Conservation (phyloP, 2,888 invertebrate species). For the Selenia dentaria region DNA sequence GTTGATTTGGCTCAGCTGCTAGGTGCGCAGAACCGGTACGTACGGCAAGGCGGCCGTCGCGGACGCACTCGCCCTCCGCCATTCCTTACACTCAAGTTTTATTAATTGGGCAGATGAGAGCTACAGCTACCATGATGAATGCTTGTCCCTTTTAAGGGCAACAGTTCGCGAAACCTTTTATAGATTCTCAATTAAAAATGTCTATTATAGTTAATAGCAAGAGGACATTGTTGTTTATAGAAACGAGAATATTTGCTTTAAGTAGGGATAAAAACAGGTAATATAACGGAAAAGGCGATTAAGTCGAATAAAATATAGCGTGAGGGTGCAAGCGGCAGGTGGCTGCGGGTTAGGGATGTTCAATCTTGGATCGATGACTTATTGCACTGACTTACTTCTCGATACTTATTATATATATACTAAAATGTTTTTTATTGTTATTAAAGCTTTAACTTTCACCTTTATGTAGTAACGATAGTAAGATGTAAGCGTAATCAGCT, state of each 20-base stretch:
- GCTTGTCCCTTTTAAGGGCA: conserved; percentile 75
- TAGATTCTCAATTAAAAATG: conserved; percentile 84
- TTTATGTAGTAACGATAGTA: no score
- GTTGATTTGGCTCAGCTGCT: conserved; percentile 74
- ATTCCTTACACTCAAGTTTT: conserved; percentile 81
- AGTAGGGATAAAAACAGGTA: conserved; percentile 78
- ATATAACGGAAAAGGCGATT: conserved; percentile 84
- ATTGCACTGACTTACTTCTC: no score
- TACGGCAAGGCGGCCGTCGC: conserved; percentile 57
- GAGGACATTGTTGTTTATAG: conserved; percentile 72
- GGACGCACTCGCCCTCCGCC: conserved; percentile 67
- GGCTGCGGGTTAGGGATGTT: conserved; percentile 64
- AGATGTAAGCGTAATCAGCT: no score
- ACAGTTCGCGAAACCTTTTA: conserved; percentile 82
- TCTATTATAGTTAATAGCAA: conserved; percentile 82
- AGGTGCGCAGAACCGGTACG: conserved; percentile 64
- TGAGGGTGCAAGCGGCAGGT: conserved; percentile 83
- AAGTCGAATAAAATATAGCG: conserved; percentile 83
- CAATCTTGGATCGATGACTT: conserved; percentile 8
- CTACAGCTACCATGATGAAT: conserved; percentile 80
- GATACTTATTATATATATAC: no score
- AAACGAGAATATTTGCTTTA: conserved; percentile 82
- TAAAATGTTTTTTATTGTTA: no score
- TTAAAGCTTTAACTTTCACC: no score
- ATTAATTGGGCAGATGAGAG: conserved; percentile 85